A percentile compares a stretch with the other conserved stretches of the same genome.
Conservation (phyloP, 2,888 invertebrate genomes). For the Hirtodrosophila histrioides region DNA sequence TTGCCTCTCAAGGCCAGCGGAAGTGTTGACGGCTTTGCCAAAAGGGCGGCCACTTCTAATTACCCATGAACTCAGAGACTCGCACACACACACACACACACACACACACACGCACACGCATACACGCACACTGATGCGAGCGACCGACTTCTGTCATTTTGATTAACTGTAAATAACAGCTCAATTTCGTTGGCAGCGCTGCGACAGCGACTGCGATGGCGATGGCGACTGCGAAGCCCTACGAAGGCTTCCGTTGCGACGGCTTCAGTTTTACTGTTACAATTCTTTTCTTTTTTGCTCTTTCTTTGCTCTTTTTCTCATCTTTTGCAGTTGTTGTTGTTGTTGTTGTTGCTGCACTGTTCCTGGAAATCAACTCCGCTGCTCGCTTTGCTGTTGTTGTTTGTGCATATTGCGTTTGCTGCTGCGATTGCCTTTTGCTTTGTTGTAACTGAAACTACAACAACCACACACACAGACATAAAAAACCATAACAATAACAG, state of each 20-base stretch:
- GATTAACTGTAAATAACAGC: slow-evolving; percentile 70
- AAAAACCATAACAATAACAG: neutral
- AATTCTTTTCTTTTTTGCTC: slow-evolving; percentile 30
- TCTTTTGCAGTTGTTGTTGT: slow-evolving; percentile 7
- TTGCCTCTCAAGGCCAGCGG: slow-evolving; percentile 82
- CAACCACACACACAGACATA: slow-evolving; percentile 15
- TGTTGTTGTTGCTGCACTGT: slow-evolving; percentile 14
- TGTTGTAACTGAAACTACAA: slow-evolving; percentile 50
- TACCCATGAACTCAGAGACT: slow-evolving; percentile 21
- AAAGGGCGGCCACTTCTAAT: slow-evolving; percentile 52
- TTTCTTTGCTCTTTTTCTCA: slow-evolving; percentile 9
- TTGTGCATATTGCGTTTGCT: slow-evolving; percentile 37
- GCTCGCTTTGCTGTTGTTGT: slow-evolving; percentile 4
- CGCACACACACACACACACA: slow-evolving; percentile 7
- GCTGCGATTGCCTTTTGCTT: slow-evolving; percentile 36
- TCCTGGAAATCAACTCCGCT: slow-evolving; percentile 42
- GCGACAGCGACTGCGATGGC: slow-evolving; percentile 5
- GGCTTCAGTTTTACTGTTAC: slow-evolving; percentile 62
- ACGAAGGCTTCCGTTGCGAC: slow-evolving; percentile 46
- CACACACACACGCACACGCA: neutral
- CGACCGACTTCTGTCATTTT: slow-evolving; percentile 67
- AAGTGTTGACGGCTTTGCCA: slow-evolving; percentile 50
- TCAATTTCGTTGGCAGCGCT: slow-evolving; percentile 50
- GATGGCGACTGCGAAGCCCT: slow-evolving; percentile 42
- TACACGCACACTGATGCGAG: slow-evolving; percentile 1